A percentile compares a stretch with the other conserved stretches of the same genome.
phyloP scores from a whole-genome alignment of 37 sponge, comb jelly and placozoan species.

The Dysidea cf. avara region DNA sequence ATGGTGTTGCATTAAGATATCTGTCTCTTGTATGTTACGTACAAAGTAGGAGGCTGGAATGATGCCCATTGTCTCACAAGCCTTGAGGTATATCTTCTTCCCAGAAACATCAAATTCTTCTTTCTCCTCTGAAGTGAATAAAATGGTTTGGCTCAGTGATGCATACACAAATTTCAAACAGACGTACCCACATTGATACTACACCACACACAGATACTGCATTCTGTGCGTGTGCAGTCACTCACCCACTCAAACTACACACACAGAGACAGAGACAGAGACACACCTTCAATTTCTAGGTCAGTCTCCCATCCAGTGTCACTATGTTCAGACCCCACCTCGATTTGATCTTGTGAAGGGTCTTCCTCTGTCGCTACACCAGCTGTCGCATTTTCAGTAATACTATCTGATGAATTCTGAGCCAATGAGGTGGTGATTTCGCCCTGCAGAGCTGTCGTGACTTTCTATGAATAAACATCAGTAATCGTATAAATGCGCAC shows the following conservation, averaged over 20 bases:
- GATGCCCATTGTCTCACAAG: slow-evolving; percentile 77
- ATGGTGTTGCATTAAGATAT: slow-evolving; percentile 84
- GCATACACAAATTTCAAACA: too few species aligned
- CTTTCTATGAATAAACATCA: neutral
- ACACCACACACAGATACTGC: too few species aligned
- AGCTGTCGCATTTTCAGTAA: neutral
- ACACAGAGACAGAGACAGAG: too few species aligned
- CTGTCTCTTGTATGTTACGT: slow-evolving; percentile 39
- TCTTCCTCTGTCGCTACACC: slow-evolving; percentile 13
- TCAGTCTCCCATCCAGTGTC: slow-evolving; percentile 94
- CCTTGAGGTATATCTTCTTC: slow-evolving; percentile 66
- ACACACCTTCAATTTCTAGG: slow-evolving; percentile 92
- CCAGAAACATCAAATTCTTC: slow-evolving; percentile 90
- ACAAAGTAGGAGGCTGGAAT: slow-evolving; percentile 88
- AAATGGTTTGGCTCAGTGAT: too few species aligned
- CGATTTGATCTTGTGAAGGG: slow-evolving; percentile 25
- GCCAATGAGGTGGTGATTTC: neutral
- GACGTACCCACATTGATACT: too few species aligned
- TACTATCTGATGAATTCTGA: too few species aligned
- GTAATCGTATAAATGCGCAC: neutral
- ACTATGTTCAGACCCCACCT: slow-evolving; percentile 49
- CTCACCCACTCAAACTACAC: too few species aligned
- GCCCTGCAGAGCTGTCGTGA: neutral
- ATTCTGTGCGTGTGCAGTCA: too few species aligned
- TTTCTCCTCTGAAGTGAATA: slow-evolving; percentile 71